Evolutionary conservation across 2,888 invertebrate genomes (phyloP).

Genomic region (Napeogenes sylphis): DNA sequence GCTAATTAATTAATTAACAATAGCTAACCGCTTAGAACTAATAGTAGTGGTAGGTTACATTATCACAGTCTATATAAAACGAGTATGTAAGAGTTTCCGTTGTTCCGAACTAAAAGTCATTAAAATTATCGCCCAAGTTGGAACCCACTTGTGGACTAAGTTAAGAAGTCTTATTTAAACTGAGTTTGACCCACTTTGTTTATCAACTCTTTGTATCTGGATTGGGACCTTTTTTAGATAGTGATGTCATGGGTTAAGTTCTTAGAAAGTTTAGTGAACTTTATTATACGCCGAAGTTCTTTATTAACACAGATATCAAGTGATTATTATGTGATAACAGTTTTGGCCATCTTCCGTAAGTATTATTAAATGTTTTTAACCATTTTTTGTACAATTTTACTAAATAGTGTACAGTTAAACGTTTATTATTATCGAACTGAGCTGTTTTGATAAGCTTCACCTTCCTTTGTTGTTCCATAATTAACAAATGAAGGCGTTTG

Average conservation of each 20-base stretch:
- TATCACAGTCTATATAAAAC: constrained; percentile 12
- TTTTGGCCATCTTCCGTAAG: too few species aligned
- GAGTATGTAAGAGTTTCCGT: constrained; percentile 16
- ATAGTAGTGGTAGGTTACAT: too few species aligned
- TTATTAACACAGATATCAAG: background rate
- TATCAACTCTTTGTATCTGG: constrained; percentile 25
- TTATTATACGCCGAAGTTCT: background rate
- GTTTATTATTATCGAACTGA: too few species aligned
- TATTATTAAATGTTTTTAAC: too few species aligned
- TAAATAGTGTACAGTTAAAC: too few species aligned
- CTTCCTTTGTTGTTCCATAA: background rate
- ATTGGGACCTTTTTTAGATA: constrained; percentile 6
- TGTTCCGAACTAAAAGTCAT: constrained; percentile 38
- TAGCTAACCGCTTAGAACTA: too few species aligned
- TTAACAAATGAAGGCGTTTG: background rate
- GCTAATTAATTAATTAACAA: too few species aligned
- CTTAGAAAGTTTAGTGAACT: constrained; percentile 2
- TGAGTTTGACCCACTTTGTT: constrained; percentile 37
- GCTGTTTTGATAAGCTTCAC: background rate
- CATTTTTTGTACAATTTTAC: too few species aligned
- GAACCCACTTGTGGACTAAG: constrained; percentile 25
- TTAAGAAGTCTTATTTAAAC: constrained; percentile 28
- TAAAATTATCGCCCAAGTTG: constrained; percentile 41
- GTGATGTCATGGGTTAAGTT: constrained; percentile 6
- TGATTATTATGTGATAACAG: background rate